Evolutionary conservation across 2,113 vertebrate species (phyloP), one percentile per base, ranked within the genome.

Genomic region (Picathartes gymnocephalus): DNA sequence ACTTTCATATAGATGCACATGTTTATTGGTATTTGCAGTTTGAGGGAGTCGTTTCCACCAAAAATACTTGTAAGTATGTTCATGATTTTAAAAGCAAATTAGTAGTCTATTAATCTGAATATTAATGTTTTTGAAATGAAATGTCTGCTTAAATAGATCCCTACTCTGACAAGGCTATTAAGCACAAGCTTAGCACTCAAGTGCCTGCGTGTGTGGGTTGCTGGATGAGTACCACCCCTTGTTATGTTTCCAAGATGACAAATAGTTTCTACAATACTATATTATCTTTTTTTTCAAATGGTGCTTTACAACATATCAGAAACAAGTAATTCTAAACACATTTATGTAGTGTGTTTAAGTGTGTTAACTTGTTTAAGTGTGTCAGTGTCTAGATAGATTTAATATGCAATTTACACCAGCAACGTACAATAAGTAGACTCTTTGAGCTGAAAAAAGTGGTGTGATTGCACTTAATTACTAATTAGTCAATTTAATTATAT

Each of bases 401-500:
- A 95, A 37, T 93, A 88, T 96, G 95, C 95, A 97, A 96, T 97
- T 98, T 97, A 97, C 91, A 97, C 95, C 92, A 97, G 66, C 74
- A 96, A 68, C 90, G 83, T 94, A 96, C 97, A 97, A 86, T 96
- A 95, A 96, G 90, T 96, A 97, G 92, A 89, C 48, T 98, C 92
- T 97, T 97, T 95, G 72, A 96, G 95, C 47, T 96, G 96, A 96
- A 97, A 96, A 96, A 93, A 91, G 77, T 95, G 92, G 96, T 98
- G 93, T 93, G 84, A 85, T 97, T 96, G 97, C 96, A 97, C 78
- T 91, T 97, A 97, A 96, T 95, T 95, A 88, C 92, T 88, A 96
- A 93, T 96, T 97, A 97, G 83, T 95, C 94, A 79, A 86, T 97
- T 97, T 98, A 95, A 95, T 93, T 95, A 93, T 97, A 96, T 97